These are phyloP conservation scores for Myanophis thanlyinensis DNA, from an alignment of 2,113 vertebrate species.

Conservation along the genomic window DNA sequence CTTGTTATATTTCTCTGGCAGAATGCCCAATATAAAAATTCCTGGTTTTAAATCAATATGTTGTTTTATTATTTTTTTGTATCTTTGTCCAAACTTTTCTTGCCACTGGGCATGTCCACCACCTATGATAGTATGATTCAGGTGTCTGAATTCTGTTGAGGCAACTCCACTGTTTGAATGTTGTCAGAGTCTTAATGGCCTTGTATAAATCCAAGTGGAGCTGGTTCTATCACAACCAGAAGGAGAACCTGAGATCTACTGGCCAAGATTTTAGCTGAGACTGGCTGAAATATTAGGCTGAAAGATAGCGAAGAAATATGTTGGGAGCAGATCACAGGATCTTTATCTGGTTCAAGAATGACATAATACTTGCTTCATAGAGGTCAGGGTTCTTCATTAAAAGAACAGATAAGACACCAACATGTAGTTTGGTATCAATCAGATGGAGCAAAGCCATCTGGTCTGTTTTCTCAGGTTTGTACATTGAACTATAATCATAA, in stretches of 20 bases:
- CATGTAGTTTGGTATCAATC: neutral
- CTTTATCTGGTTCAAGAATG: neutral
- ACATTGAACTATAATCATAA: neutral
- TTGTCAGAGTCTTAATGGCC: neutral
- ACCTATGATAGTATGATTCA: too few species aligned
- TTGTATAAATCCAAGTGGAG: neutral
- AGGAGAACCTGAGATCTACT: neutral
- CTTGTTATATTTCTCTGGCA: too few species aligned
- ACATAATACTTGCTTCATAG: neutral
- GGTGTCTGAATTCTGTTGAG: neutral
- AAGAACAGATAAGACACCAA: neutral
- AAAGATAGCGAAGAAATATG: neutral
- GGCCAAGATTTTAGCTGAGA: neutral
- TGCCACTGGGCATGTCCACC: too few species aligned
- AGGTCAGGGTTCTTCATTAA: neutral
- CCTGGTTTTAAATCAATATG: too few species aligned
- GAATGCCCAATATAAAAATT: too few species aligned
- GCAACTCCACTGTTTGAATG: neutral
- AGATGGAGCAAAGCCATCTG: neutral
- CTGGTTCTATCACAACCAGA: neutral
- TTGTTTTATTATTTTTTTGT: too few species aligned
- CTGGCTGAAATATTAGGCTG: neutral
- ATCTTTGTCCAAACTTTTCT: too few species aligned
- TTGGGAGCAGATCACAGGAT: neutral
- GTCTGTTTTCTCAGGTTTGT: neutral